These are phyloP conservation scores for Rhabdophis nuchalis DNA, from an alignment of 2,797 vertebrate species.

Conservation along the genomic window DNA sequence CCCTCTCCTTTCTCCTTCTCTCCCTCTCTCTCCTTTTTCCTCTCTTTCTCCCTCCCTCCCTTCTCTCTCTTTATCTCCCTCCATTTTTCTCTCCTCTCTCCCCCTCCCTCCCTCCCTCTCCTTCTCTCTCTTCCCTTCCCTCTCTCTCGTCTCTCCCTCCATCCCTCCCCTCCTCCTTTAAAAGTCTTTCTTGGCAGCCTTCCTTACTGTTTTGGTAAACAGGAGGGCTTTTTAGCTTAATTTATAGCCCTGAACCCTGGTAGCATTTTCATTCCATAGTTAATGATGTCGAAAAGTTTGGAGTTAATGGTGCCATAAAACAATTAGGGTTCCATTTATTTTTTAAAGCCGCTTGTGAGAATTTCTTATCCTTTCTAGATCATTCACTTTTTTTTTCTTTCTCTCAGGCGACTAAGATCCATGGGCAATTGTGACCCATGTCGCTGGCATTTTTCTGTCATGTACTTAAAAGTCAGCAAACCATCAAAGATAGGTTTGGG, in stretches of 20 bases:
- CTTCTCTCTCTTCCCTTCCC: too few species aligned
- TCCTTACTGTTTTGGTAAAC: conserved; percentile 40
- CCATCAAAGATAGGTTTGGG: not conserved
- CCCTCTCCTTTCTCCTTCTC: too few species aligned
- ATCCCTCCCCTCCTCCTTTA: not conserved
- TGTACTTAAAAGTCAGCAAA: not conserved
- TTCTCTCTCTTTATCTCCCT: too few species aligned
- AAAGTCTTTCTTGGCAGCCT: conserved; percentile 47
- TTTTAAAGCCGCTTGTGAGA: conserved; percentile 16
- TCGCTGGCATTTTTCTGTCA: not conserved
- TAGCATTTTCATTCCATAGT: conserved; percentile 43
- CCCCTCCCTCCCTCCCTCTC: too few species aligned
- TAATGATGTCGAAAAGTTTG: conserved; percentile 42
- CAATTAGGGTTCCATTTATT: not conserved
- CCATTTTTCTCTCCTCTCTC: too few species aligned
- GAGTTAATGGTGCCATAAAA: conserved; percentile 42
- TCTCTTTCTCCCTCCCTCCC: too few species aligned
- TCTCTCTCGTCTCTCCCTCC: too few species aligned
- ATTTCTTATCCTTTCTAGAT: conserved; percentile 30
- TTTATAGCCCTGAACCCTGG: conserved; percentile 42
- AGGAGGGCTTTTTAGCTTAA: conserved; percentile 49
- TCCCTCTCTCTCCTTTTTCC: too few species aligned
- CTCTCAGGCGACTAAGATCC: conserved; percentile 12
- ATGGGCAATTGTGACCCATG: conserved; percentile 14
- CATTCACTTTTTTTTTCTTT: not conserved